Evolutionary conservation across 2,113 vertebrate genomes (phyloP).

Genomic region (Neopipo cinnamomea): DNA sequence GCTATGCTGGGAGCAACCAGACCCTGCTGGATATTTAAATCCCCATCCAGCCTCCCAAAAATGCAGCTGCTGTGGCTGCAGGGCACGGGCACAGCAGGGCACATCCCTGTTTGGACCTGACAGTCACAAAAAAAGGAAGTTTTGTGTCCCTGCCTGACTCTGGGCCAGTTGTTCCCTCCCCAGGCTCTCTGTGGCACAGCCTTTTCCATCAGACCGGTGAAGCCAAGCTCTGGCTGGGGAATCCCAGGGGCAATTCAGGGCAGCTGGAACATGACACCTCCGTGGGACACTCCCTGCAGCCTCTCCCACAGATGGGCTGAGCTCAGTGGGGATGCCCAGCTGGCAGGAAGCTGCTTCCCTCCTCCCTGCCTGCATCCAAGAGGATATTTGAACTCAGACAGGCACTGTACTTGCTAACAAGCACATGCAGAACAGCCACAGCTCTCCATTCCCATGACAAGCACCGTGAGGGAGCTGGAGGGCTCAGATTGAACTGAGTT

Average conservation of each 20-base stretch:
- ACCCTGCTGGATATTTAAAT: not conserved
- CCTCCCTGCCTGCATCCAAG: not conserved
- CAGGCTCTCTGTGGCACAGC: not conserved
- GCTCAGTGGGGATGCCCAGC: not conserved
- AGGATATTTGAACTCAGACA: rapidly evolving
- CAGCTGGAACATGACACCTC: not conserved
- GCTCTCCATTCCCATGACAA: not conserved
- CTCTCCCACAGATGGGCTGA: not conserved
- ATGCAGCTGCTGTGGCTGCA: not conserved
- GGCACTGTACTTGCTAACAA: too few species aligned
- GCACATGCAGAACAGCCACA: not conserved
- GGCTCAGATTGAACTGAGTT: too few species aligned
- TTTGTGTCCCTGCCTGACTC: not conserved
- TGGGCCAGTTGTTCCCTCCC: rapidly evolving
- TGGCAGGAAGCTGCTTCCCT: not conserved
- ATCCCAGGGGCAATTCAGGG: rapidly evolving
- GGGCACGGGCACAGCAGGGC: not conserved
- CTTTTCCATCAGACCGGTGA: not conserved
- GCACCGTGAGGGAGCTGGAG: not conserved
- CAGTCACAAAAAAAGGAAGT: not conserved
- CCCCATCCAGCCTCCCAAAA: not conserved
- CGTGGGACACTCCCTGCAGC: not conserved
- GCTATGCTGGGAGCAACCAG: not conserved
- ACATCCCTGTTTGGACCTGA: not conserved
- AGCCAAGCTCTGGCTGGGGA: not conserved